Percentiles rank a stretch among this genome's conserved stretches.
Evolutionary conservation across 2,797 vertebrate genomes (phyloP).

Genomic region (Diceros bicornis): DNA sequence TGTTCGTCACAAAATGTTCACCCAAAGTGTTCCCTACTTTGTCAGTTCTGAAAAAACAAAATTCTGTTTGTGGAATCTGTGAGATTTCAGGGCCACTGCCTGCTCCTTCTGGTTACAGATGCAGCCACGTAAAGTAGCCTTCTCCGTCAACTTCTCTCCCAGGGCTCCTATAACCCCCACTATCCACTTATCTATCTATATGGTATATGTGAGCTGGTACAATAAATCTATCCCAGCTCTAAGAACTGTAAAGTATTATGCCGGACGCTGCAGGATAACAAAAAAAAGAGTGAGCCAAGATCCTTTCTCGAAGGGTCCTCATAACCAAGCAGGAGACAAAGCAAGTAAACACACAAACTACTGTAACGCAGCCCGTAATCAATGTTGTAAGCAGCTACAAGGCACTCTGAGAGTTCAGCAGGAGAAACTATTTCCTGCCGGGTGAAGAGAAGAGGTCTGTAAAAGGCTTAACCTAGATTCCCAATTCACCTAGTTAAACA

Average conservation of each 20-base stretch:
- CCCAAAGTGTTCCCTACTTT: not conserved
- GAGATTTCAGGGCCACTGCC: not conserved
- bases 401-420: not conserved
- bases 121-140: no score
- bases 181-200: not conserved
- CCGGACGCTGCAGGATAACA: not conserved
- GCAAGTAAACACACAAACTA: not conserved
- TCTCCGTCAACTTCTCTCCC: not conserved
- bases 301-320: not conserved
- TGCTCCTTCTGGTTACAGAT: not conserved
- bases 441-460: not conserved
- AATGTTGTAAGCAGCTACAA: not conserved
- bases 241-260: not conserved
- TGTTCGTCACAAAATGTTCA: not conserved
- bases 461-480: not conserved
- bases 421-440: not conserved
- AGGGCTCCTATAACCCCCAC: not conserved
- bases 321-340: not conserved
- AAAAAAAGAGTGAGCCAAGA: not conserved
- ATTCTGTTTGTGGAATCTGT: not conserved
- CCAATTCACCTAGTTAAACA: not conserved
- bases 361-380: accelerated
- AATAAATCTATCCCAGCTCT: not conserved
- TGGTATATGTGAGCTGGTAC: not conserved
- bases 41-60: not conserved